Evolutionary conservation across 35 echinoderm and acorn worm species (phyloP).

Genomic region (Anneissia japonica): DNA sequence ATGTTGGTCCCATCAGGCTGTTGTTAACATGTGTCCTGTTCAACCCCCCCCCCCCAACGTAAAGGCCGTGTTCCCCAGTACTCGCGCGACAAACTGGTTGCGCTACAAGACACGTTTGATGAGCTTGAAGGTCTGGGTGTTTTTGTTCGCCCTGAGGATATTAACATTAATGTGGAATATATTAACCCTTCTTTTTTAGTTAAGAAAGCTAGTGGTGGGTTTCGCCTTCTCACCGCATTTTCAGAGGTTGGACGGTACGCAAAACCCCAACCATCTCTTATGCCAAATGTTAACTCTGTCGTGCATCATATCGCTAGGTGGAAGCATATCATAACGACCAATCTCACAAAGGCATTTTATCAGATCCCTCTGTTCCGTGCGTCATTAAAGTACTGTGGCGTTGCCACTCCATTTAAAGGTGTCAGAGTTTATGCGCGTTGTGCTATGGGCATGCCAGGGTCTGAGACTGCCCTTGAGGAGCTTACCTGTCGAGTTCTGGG

Average conservation of each 20-base stretch:
- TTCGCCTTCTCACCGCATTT: slow-evolving; percentile 18
- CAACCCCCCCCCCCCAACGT: slow-evolving; percentile 12
- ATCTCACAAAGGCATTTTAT: slow-evolving; percentile 33
- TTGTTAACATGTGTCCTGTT: slow-evolving; percentile 20
- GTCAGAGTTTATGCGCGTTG: neutral
- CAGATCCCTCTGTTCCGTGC: slow-evolving; percentile 13
- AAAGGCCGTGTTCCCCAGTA: neutral
- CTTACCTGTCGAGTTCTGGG: neutral
- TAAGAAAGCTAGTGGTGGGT: neutral
- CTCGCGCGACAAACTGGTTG: slow-evolving; percentile 2
- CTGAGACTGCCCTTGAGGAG: slow-evolving; percentile 9
- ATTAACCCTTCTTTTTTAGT: slow-evolving; percentile 6
- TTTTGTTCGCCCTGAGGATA: slow-evolving; percentile 17
- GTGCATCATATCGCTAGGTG: slow-evolving; percentile 29
- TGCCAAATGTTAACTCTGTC: slow-evolving; percentile 17
- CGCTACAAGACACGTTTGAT: slow-evolving; percentile 5
- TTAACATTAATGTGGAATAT: neutral
- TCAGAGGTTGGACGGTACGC: slow-evolving; percentile 27
- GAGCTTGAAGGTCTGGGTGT: slow-evolving; percentile 4
- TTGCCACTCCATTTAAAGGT: neutral
- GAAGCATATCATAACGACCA: slow-evolving; percentile 14
- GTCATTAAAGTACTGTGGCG: slow-evolving; percentile 1
- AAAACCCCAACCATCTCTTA: slow-evolving; percentile 27
- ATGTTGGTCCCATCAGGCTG: neutral
- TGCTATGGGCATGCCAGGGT: slow-evolving; percentile 21